Evolutionary conservation across 2,797 vertebrate genomes (phyloP).

Genomic region (Eulemur mongoz): DNA sequence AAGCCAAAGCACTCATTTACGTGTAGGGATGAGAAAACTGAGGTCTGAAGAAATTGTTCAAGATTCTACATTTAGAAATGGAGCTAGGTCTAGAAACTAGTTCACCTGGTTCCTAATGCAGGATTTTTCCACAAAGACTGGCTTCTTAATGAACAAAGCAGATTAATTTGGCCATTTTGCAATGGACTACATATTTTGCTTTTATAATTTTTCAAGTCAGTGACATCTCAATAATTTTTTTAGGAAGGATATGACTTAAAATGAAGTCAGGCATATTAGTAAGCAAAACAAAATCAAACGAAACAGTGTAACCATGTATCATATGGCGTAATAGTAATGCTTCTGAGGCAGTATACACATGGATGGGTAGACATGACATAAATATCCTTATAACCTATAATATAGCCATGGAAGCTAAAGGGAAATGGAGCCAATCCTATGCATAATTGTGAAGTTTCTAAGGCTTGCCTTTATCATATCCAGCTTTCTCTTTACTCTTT

Average conservation of each 20-base stretch:
- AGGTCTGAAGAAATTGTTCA: not conserved
- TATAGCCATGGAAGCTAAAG: not conserved
- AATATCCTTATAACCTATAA: not conserved
- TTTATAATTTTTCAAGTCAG: not conserved
- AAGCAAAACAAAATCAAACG: not conserved
- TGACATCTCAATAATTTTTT: not conserved
- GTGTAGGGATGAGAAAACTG: not conserved
- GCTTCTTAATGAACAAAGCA: slow-evolving; percentile 10
- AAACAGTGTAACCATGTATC: not conserved
- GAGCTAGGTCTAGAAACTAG: not conserved
- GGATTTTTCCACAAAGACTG: not conserved
- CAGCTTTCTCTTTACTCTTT: not conserved
- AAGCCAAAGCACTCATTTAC: not conserved
- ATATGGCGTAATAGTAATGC: not conserved
- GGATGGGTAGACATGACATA: not conserved
- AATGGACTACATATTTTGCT: not conserved
- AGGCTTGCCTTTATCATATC: slow-evolving; percentile 10
- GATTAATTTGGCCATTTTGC: slow-evolving; percentile 19
- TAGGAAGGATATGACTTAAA: slow-evolving; percentile 34
- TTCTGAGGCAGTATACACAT: not conserved
- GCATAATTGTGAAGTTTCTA: not conserved
- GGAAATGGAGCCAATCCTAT: not conserved
- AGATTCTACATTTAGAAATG: not conserved
- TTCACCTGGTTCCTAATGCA: not conserved
- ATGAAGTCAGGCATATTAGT: not conserved